Percentiles rank a stretch among this genome's conserved stretches.
phyloP scores from a whole-genome alignment of 2,888 invertebrate genomes.

The Caenorhabditis doughertyi region DNA sequence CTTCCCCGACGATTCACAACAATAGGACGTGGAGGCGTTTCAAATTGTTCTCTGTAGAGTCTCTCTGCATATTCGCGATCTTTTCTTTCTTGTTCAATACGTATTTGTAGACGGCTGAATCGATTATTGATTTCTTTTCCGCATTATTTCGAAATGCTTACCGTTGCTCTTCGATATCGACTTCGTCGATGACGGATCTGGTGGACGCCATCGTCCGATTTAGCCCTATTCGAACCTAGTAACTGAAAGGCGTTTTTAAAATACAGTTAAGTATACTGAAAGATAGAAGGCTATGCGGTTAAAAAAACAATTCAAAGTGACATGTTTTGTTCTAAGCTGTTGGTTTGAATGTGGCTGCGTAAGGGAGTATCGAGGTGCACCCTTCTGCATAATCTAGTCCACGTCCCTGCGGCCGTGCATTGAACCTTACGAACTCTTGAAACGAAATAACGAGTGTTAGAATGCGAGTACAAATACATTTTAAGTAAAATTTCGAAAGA shows the following conservation, averaged over 20 bases:
- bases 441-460: background rate
- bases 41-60: constrained; percentile 1
- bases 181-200: background rate
- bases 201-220: background rate
- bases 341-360: too few species aligned
- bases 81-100: background rate
- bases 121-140: background rate
- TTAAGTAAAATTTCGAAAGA: too few species aligned
- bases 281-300: too few species aligned
- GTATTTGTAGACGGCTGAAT: background rate
- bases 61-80: constrained; percentile 17
- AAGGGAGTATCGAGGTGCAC: too few species aligned
- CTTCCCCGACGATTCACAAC: background rate
- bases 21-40: background rate
- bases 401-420: background rate
- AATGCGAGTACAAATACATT: too few species aligned
- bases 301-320: too few species aligned
- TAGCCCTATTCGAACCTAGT: background rate
- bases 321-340: too few species aligned
- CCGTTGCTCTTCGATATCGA: background rate
- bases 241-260: background rate
- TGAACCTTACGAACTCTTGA: background rate
- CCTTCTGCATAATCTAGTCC: background rate
- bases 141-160: background rate
- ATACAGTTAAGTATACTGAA: too few species aligned